Conservation (phyloP, 2,888 invertebrate genomes). For the Drosophila kokeensis region DNA sequence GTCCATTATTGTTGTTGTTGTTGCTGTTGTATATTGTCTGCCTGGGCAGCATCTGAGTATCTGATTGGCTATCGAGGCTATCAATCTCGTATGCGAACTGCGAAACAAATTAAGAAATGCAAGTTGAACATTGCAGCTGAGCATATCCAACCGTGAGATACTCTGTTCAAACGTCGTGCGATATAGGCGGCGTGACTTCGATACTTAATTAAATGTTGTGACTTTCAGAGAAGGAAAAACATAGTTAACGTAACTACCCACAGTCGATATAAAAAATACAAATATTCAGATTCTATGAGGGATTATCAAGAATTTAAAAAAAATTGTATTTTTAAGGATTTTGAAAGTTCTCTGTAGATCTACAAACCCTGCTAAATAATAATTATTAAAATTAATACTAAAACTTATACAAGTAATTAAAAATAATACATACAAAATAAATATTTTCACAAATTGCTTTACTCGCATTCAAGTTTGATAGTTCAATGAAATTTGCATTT, state of each 20-base stretch:
- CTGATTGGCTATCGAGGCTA: slow-evolving; percentile 43
- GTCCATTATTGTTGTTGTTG: slow-evolving; percentile 1
- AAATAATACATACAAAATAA: not conserved
- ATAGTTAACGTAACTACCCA: not conserved
- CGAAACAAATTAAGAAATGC: not conserved
- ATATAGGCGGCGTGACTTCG: not conserved
- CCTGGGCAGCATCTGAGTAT: slow-evolving; percentile 30
- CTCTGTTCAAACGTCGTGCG: not conserved
- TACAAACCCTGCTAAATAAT: not conserved
- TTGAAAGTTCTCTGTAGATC: not conserved
- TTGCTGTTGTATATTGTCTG: slow-evolving; percentile 18
- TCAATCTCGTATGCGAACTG: slow-evolving; percentile 18
- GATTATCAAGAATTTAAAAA: no score
- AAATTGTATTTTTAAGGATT: not conserved
- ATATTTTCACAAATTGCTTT: not conserved
- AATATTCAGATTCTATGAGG: not conserved
- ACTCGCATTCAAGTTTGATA: not conserved
- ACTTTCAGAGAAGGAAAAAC: not conserved
- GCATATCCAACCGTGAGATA: not conserved
- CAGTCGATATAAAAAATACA: not conserved
- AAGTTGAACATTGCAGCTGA: not conserved
- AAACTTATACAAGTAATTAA: not conserved
- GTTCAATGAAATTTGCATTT: not conserved
- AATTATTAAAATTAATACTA: not conserved
- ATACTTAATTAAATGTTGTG: not conserved